Percentiles rank a stretch among this genome's conserved stretches.
Evolutionary conservation across 2,797 vertebrate genomes (phyloP).

Genomic region (Sorex maritimensis): DNA sequence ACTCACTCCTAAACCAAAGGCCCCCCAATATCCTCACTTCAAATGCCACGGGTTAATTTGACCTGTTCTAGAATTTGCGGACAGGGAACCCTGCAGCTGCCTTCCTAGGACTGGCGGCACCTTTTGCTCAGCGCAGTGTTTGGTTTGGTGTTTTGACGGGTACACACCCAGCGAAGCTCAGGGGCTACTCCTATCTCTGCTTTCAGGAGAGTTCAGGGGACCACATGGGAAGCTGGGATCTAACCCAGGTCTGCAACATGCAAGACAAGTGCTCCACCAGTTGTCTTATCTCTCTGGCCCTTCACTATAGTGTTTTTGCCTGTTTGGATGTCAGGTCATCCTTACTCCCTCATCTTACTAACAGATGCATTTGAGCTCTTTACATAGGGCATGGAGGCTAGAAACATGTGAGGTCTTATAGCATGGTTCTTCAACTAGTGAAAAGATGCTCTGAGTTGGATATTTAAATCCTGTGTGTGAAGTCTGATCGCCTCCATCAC

Average conservation of each 20-base stretch:
- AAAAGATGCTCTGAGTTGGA: not conserved
- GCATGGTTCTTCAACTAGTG: not conserved
- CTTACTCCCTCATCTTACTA: not conserved
- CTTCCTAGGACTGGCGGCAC: not conserved
- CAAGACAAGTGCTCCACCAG: too few relatives aligned
- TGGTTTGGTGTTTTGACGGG: not conserved
- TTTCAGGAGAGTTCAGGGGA: too few relatives aligned
- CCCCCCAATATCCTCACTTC: not conserved
- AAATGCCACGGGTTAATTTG: not conserved
- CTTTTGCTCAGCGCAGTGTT: not conserved
- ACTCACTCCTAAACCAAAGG: not conserved
- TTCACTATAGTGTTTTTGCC: too few relatives aligned
- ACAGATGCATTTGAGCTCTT: not conserved
- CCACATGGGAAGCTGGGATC: too few relatives aligned
- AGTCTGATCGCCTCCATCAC: not conserved
- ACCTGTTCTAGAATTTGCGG: constrained; percentile 24
- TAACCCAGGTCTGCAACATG: too few relatives aligned
- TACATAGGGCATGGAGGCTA: constrained; percentile 2
- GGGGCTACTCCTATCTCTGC: too few relatives aligned
- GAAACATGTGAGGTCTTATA: not conserved
- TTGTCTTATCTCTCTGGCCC: too few relatives aligned
- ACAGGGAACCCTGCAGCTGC: not conserved
- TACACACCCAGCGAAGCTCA: too few relatives aligned
- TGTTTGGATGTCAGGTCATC: not conserved
- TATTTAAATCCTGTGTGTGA: not conserved